Conservation (phyloP, 2,113 vertebrate genomes). For the Odobenus rosmarus region DNA sequence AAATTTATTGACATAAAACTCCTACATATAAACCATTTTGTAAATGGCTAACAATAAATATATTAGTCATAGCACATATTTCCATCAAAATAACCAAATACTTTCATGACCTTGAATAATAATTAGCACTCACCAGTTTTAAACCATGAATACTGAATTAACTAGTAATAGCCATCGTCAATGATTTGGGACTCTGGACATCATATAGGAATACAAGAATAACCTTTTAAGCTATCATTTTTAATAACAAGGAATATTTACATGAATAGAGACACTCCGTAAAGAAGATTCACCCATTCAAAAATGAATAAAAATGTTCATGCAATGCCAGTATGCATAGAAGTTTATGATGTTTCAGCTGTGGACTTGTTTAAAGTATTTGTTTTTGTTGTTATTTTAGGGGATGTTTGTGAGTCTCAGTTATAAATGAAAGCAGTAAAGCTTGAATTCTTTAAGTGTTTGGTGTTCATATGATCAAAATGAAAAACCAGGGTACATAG, state of each 20-base stretch:
- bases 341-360: background rate
- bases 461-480: background rate
- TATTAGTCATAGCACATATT: background rate
- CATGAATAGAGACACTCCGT: background rate
- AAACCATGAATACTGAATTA: conserved; percentile 19
- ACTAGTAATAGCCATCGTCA: background rate
- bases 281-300: background rate
- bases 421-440: background rate
- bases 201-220: background rate
- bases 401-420: background rate
- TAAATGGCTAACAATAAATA: conserved; percentile 38
- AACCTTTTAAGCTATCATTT: background rate
- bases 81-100: background rate
- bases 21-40: conserved; percentile 6
- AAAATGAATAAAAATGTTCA: background rate
- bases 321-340: background rate
- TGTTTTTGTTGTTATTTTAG: background rate
- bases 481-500: background rate
- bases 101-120: conserved; percentile 48
- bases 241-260: conserved; percentile 34
- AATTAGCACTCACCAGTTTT: conserved; percentile 46
- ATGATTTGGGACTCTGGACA: background rate
- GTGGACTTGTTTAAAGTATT: background rate
- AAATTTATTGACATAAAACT: conserved; percentile 62
- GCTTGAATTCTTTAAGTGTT: background rate